A percentile compares a stretch with the other conserved stretches of the same genome.
These are phyloP conservation scores for Odontothrips loti DNA, from an alignment of 2,888 invertebrate genomes.

Conservation along the genomic window DNA sequence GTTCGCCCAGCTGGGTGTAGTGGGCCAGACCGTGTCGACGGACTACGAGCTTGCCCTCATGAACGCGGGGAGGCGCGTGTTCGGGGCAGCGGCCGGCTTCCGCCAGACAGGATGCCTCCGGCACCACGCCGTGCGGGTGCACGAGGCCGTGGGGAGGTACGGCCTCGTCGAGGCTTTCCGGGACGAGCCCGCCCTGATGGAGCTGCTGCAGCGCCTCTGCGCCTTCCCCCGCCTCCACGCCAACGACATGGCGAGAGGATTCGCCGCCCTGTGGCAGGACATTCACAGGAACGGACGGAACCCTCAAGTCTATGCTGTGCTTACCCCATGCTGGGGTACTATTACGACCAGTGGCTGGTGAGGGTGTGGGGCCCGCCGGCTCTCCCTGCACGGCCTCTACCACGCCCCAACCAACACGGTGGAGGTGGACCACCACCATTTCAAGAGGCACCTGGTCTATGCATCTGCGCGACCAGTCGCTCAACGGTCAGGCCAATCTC, in stretches of 20 bases:
- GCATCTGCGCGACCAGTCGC: too few relatives aligned
- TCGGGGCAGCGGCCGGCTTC: not conserved
- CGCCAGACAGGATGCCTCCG: not conserved
- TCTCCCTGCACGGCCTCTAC: not conserved
- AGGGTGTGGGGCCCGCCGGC: not conserved
- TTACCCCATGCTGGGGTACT: not conserved
- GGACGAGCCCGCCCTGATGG: not conserved
- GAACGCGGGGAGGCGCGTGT: not conserved
- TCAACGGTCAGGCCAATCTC: too few relatives aligned
- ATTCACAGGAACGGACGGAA: not conserved
- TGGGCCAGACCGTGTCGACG: not conserved
- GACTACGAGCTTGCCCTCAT: not conserved
- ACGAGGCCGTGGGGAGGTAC: not conserved
- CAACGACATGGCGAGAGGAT: not conserved
- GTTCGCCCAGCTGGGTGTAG: not conserved
- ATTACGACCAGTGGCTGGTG: not conserved
- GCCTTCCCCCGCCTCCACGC: not conserved
- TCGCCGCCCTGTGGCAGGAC: not conserved
- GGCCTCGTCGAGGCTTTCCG: not conserved
- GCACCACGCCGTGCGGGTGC: not conserved
- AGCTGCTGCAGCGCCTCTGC: not conserved
- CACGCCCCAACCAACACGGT: not conserved
- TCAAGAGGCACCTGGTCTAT: not conserved
- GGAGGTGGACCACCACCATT: not conserved
- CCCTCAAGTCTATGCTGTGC: not conserved